Evolutionary conservation across 2,113 vertebrate species (phyloP).

Genomic region (Ophiodon elongatus): DNA sequence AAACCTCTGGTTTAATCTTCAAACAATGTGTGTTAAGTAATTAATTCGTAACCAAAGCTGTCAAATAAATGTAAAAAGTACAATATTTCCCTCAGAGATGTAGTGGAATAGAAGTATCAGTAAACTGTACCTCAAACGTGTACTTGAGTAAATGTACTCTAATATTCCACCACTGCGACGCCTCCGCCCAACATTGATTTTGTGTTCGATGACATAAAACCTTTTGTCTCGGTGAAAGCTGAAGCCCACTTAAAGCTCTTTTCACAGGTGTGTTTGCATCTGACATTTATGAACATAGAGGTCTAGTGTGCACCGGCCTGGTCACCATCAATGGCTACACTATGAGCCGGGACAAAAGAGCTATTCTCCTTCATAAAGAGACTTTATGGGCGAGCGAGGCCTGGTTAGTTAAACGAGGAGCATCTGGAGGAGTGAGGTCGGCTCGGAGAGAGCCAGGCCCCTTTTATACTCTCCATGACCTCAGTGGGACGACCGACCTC

Average conservation of each 20-base stretch:
- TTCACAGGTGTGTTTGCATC: conserved; percentile 63
- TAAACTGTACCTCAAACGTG: no score
- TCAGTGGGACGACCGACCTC: background rate
- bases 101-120: background rate
- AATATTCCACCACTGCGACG: no score
- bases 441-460: background rate
- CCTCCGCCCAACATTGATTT: no score
- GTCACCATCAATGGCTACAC: conserved; percentile 57
- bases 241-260: conserved; percentile 14
- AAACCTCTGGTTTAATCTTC: background rate
- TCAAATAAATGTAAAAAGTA: no score
- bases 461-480: conserved; percentile 26
- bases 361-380: conserved; percentile 25
- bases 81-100: background rate
- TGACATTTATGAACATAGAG: conserved; percentile 61
- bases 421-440: conserved; percentile 33
- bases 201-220: background rate
- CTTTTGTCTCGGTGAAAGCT: background rate
- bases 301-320: conserved; percentile 30
- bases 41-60: background rate
- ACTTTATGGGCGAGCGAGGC: background rate
- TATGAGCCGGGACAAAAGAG: conserved; percentile 61
- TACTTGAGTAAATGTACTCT: no score
- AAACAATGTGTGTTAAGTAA: background rate
- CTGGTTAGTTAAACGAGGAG: background rate